Base-by-base conservation (phyloP, 2,113 vertebrate genomes). In the Myotis davidii region DNA sequence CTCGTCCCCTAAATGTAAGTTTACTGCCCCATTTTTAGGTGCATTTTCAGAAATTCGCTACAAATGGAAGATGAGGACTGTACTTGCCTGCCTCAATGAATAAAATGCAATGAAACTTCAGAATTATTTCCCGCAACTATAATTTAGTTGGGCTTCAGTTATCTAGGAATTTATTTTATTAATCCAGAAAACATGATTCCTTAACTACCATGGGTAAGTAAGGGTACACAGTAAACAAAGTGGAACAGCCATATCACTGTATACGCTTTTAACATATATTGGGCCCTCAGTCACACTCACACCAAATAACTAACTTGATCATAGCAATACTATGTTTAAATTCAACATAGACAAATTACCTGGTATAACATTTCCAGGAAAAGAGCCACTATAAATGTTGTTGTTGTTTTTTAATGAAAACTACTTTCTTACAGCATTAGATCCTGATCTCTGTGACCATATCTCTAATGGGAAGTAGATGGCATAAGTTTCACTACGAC, bases 31-130 rank as follows among this genome's bases (percentile, higher is more conserved):
- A 42, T n/a, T 61, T 85, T 93, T 1, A 56, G 37, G 37, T 86
- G 9, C 12, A 11, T 32, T 90, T 96, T 88, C 81, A 96, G 81
- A 95, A 95, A 85, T 3, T 93, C 45, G 23, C 37, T 64, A 42
- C 37, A 72, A 76, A 92, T 6, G 5, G 96, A 96, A 88, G 74
- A 81, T 42, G 9, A 95, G 21, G 50, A 56, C 27, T 27, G 61
- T 72, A 70, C 11, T 65, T 50, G n/a, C 77, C 34, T 59, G 64
- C 65, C 50, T 73, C 76, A 67, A 7, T 3, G 54, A n/a, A 86
- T 34, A 21, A 70, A 56, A 8, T 34, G 9, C 42, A 85, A 87
- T 79, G 37, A 42, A 61, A 91, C 50, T 69, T 91, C 45, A 59
- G 18, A 86, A 95, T 70, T 78, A 70, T 37, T 76, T 61, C 69